These are phyloP conservation scores for Epinephelus moara DNA, from an alignment of 2,113 vertebrate species.

Conservation along the genomic window DNA sequence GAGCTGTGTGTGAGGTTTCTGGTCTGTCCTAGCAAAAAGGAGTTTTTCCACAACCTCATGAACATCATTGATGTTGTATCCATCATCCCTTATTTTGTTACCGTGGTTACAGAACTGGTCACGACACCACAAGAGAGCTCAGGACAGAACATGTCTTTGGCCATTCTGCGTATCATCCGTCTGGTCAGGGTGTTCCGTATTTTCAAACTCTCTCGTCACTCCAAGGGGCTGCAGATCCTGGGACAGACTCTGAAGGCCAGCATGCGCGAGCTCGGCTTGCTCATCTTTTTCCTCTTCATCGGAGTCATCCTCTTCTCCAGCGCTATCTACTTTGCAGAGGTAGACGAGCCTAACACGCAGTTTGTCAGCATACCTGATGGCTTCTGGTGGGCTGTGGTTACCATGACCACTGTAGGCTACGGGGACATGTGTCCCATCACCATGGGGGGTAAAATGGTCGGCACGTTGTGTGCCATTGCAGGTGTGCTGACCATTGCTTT, in stretches of 20 bases:
- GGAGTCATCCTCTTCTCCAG: slow-evolving; percentile 99
- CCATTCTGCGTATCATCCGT: slow-evolving; percentile 95
- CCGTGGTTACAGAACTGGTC: slow-evolving; percentile 90
- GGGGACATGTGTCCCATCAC: slow-evolving; percentile 98
- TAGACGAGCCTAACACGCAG: slow-evolving; percentile 94
- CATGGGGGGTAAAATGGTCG: slow-evolving; percentile 93
- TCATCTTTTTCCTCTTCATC: slow-evolving; percentile 99
- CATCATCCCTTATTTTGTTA: slow-evolving; percentile 97
- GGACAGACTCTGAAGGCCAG: slow-evolving; percentile 95
- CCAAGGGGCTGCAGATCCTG: slow-evolving; percentile 93
- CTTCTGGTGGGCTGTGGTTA: slow-evolving; percentile 99
- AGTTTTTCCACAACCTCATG: slow-evolving; percentile 97
- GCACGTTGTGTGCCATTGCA: slow-evolving; percentile 95
- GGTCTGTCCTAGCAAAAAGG: slow-evolving; percentile 93
- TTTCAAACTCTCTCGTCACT: slow-evolving; percentile 96
- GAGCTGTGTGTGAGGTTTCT: slow-evolving; percentile 91
- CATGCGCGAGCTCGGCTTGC: slow-evolving; percentile 91
- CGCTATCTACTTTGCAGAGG: slow-evolving; percentile 96
- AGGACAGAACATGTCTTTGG: slow-evolving; percentile 96
- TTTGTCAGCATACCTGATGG: slow-evolving; percentile 98
- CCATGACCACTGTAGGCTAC: slow-evolving; percentile 98
- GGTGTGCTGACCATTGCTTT: slow-evolving; percentile 96
- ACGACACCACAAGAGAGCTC: slow-evolving; percentile 88
- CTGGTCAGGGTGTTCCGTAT: slow-evolving; percentile 98
- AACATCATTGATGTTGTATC: slow-evolving; percentile 97